A percentile compares a stretch with the other conserved stretches of the same genome.
Evolutionary conservation across 2,113 vertebrate species (phyloP).

Genomic region (Nesogale talazaci): DNA sequence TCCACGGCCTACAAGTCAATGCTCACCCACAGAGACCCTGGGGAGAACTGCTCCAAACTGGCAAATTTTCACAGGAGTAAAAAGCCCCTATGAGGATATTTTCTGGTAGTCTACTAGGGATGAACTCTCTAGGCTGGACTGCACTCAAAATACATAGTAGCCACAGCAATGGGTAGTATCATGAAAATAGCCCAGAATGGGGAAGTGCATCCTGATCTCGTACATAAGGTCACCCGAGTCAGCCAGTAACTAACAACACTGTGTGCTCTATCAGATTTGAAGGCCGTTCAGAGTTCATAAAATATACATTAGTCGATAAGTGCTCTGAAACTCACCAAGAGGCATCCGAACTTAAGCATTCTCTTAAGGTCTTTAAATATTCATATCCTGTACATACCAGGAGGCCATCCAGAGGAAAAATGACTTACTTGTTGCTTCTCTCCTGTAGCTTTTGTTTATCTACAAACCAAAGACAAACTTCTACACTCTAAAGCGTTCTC

Average conservation of each 20-base stretch:
- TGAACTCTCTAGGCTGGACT: neutral
- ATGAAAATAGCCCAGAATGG: neutral
- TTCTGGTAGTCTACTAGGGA: neutral
- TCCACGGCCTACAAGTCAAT: too few relatives aligned
- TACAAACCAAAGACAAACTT: neutral
- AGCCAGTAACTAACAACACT: neutral
- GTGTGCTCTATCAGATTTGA: neutral
- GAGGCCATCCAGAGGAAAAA: conserved; percentile 61
- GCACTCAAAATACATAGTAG: neutral
- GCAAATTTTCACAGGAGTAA: too few relatives aligned
- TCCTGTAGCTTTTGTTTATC: conserved; percentile 48
- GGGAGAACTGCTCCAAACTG: too few relatives aligned
- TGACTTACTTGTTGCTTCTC: neutral
- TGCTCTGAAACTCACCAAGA: conserved; percentile 37
- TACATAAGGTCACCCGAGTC: neutral
- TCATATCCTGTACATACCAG: conserved; percentile 65
- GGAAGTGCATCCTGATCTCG: neutral
- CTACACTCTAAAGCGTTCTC: neutral
- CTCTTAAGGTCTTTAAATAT: conserved; percentile 62
- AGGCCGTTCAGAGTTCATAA: conserved; percentile 54
- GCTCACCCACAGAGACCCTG: too few relatives aligned
- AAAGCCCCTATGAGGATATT: neutral
- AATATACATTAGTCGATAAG: conserved; percentile 56
- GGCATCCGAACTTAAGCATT: conserved; percentile 61
- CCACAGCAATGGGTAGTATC: neutral